Base-by-base conservation (phyloP, 2,888 invertebrate species). In the Spilosoma lubricipeda region DNA sequence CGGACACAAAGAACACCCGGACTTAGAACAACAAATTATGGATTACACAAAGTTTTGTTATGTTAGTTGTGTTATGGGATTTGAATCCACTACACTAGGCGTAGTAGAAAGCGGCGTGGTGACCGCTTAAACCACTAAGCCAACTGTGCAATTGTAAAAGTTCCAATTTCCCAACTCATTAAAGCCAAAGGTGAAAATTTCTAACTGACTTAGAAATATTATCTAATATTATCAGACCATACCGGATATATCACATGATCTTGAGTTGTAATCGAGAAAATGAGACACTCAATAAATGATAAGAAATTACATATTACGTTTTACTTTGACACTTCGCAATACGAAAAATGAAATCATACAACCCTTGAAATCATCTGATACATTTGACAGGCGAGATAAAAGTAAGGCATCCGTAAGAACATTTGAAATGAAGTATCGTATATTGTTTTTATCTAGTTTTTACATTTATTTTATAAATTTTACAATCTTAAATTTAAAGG, bases 191-290 rank as follows among this genome's bases (percentile, higher is more conserved):
- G 30, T 15, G 59, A 27, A 63, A 15, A 63, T 63, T 27, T 63
- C 30, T 63, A 30, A 63, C 13, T 11, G 36, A n/a, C 27, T 83
- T 45, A 68, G 52, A 70, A n/a, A n/a, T n/a, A n/a, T n/a, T 70
- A 64, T 39, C 59, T 48, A 71, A 77, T 75, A 75, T 78, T 86
- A 71, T 78, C 79, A 80, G 72, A 76, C 72, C 73, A 81, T 77
- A 77, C 73, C 66, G 65, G 69, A 63, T 39, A 66, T 27, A 80
- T 80, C 82, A 77, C 66, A 76, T 83, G 78, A 83, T 85, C 86
- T 84, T 75, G 80, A 79, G 68, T 82, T 79, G 81, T n/a, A n/a
- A n/a, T n/a, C 56, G 3, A n/a, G 56, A 5, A 56, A 56, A n/a
- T 56, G 11, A 56, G 56, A n/a, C 52, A 56, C 56, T n/a, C 23